Evolutionary conservation across 2,113 vertebrate species (phyloP), one percentile per base, ranked within the genome.

Genomic region (Plestiodon gilberti): DNA sequence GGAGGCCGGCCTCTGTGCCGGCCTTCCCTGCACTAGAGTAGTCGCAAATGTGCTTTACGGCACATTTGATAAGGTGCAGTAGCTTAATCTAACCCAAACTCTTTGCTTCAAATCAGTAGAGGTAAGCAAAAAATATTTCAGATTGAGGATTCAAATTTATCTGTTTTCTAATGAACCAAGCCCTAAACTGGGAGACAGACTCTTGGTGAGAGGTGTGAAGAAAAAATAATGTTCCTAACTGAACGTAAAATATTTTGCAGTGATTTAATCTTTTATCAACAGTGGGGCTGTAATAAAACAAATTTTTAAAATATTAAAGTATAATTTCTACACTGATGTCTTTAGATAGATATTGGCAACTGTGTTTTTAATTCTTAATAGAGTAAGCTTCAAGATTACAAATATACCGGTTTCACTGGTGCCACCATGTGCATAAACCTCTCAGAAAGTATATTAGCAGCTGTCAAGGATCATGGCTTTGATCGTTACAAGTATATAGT

Each of bases 401-500:
- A 92, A 40, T 97, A 97, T 0, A 81, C 94, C 62, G 94, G 91
- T 38, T 76, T 2, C 86, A 89, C 89, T 83, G 93, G 95, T 90
- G 77, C 89, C 13, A 86, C 78, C 57, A 83, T 95, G 89, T 96
- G 96, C 61, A 90, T 94, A 93, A 91, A 92, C n/a, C 52, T 97
- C 89, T 94, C 96, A 77, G 96, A 97, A 86, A 92, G 92, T 84
- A 89, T 96, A 92, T 23, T 96, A 91, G 78, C 69, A 64, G 90
- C 92, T 38, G 93, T 97, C 84, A 97, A 97, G 88, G 93, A 94
- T 30, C 64, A 96, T 83, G 81, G 77, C 61, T 97, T 91, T 87
- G 91, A 95, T 28, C 95, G 95, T 78, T 97, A 96, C 4, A 97
- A 97, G 35, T 96, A 96, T 0, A 87, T 97, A 88, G 92, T 96